Base-by-base conservation (phyloP, 2,888 invertebrate species). In the Hydroisotoma schaefferi region DNA sequence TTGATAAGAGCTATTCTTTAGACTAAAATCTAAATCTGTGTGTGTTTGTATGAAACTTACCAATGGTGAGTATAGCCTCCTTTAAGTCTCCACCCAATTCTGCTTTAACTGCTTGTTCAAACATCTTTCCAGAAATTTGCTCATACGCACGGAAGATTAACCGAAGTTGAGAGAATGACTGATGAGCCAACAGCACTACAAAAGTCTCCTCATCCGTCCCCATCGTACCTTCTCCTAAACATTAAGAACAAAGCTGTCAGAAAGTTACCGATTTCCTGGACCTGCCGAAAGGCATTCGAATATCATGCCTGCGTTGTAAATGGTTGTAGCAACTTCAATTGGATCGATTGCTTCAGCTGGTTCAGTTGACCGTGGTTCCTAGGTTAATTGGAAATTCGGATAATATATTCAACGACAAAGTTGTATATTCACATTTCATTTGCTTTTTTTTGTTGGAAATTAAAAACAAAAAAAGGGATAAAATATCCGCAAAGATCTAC, bases 61-160 rank as follows among this genome's bases (percentile, higher is more conserved):
- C 86, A 61, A 88, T 84, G 46, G 87, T 85, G 25, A 85, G 80
- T 74, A 87, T 81, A 0, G 86, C 87, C 2, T 85, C 82, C 71
- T 83, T 80, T 40, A 87, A 77, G 67, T 87, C 85, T 0, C 87
- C 87, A 62, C 73, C 73, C 67, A 77, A 69, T 67, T 76, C 76
- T 2, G 83, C 81, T 74, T 84, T 83, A 75, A 87, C 81, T 53
- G 87, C 86, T 74, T 87, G 85, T 76, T 86, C 85, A 71, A 87
- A 83, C 65, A 87, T 86, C 74, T 84, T 83, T 0, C 87, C 87
- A 1, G 87, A 81, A 10, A 88, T 76, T 62, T 82, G 81, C 77
- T 86, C 85, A 77, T 90, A 90, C 75, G 85, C 87, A 71, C 87
- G 85, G 76, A 87, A 87, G 51, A 86, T 80, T 57, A 83, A 78